A percentile compares a stretch with the other conserved stretches of the same genome.
phyloP scores from a whole-genome alignment of 2,888 invertebrate species.

The Anorthoa munda region DNA sequence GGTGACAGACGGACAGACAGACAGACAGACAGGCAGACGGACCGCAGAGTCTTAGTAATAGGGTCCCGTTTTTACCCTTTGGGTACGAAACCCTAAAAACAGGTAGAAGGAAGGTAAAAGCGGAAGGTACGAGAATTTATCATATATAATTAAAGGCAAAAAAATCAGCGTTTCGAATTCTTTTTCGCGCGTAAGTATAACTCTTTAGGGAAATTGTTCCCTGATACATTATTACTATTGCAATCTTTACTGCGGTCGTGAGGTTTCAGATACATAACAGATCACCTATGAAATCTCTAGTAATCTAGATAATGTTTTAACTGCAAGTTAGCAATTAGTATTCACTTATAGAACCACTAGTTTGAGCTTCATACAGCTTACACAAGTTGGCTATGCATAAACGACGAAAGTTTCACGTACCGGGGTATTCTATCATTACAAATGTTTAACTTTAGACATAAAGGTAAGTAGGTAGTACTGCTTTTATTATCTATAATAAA shows the following conservation, averaged over 20 bases:
- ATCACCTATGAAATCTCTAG: conserved; percentile 15
- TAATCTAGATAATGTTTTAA: conserved; percentile 30
- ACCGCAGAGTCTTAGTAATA: too few relatives aligned
- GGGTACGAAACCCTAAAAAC: too few relatives aligned
- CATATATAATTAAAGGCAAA: too few relatives aligned
- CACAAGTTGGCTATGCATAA: conserved; percentile 1
- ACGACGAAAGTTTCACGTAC: conserved; percentile 25
- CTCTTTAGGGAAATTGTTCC: conserved; percentile 53
- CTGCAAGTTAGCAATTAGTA: conserved; percentile 47
- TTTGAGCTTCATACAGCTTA: conserved; percentile 42
- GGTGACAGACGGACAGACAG: too few relatives aligned
- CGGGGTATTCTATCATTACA: background rate
- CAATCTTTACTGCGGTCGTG: conserved; percentile 47
- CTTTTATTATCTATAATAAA: too few relatives aligned
- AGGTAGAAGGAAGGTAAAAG: too few relatives aligned
- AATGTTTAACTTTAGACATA: conserved; percentile 11
- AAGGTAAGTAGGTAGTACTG: background rate
- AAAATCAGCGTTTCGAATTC: too few relatives aligned
- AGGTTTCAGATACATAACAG: conserved; percentile 18
- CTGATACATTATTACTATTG: conserved; percentile 57
- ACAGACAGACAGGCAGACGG: too few relatives aligned
- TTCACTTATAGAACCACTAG: conserved; percentile 25
- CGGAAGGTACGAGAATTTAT: too few relatives aligned
- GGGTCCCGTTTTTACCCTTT: too few relatives aligned
- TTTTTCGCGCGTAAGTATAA: conserved; percentile 9